Percentiles rank a stretch among this genome's conserved stretches.
phyloP scores from a whole-genome alignment of 2,797 vertebrate species.

The Xiphorhynchus erythropygius region DNA sequence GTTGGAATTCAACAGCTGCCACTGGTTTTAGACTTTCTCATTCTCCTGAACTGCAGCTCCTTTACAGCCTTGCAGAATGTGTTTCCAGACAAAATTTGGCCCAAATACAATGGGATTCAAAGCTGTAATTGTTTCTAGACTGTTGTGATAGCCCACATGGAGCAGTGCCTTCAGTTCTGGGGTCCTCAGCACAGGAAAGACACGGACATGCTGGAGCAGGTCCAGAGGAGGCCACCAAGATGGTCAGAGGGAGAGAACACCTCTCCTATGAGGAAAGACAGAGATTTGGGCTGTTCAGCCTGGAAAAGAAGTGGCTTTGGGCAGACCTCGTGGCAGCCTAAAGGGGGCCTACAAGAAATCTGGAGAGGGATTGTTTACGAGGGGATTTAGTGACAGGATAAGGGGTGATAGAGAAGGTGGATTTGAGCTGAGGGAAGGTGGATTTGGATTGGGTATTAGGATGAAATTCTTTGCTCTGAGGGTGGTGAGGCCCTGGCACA shows the following conservation, averaged over 20 bases:
- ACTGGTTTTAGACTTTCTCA: neutral
- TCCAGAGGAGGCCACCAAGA: neutral
- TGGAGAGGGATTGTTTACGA: neutral
- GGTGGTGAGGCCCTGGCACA: neutral
- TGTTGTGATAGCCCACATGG: neutral
- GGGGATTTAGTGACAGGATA: neutral
- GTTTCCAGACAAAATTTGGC: neutral
- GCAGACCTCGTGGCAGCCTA: neutral
- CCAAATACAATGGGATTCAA: neutral
- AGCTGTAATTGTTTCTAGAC: neutral
- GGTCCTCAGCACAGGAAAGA: neutral
- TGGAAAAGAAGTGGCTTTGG: neutral
- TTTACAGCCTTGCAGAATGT: neutral
- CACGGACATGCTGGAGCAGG: neutral
- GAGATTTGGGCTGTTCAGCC: neutral
- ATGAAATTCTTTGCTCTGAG: neutral
- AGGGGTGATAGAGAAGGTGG: no score
- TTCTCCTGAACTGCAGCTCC: neutral
- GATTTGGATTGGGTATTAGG: neutral
- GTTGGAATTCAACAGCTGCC: neutral
- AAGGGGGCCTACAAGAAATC: neutral
- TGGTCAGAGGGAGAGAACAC: neutral
- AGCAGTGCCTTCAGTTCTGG: neutral
- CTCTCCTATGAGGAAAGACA: neutral
- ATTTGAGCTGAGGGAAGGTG: neutral